Evolutionary conservation across 2,888 invertebrate species (phyloP).

Genomic region (Dione juno): DNA sequence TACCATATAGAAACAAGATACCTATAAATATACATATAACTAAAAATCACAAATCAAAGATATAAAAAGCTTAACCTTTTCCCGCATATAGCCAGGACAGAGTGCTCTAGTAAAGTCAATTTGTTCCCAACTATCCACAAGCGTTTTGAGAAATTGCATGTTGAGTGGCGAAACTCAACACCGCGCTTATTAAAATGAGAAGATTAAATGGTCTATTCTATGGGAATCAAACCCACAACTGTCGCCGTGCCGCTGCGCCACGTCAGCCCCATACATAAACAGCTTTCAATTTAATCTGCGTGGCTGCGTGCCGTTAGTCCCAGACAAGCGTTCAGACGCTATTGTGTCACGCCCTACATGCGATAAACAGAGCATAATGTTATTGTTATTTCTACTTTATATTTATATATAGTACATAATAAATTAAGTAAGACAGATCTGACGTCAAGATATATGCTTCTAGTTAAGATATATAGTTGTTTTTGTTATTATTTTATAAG

Average conservation of each 20-base stretch:
- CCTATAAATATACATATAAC: too few relatives aligned
- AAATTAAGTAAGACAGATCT: slow-evolving; percentile 34
- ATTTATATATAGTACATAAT: slow-evolving; percentile 31
- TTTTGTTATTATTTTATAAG: background rate
- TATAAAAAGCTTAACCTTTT: too few relatives aligned
- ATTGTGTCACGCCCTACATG: slow-evolving; percentile 30
- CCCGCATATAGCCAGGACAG: too few relatives aligned
- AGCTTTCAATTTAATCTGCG: background rate
- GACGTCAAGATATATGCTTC: slow-evolving; percentile 20
- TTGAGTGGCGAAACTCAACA: too few relatives aligned
- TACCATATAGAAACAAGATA: background rate
- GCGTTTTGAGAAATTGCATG: too few relatives aligned
- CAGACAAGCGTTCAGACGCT: slow-evolving; percentile 29
- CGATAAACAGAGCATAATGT: slow-evolving; percentile 33
- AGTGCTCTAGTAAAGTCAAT: too few relatives aligned
- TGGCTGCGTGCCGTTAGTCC: background rate
- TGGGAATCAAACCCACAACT: too few relatives aligned
- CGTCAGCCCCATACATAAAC: background rate
- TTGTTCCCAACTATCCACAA: too few relatives aligned
- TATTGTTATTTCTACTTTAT: slow-evolving; percentile 18
- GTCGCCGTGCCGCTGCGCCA: too few relatives aligned
- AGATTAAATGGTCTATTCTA: too few relatives aligned
- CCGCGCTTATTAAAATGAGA: too few relatives aligned
- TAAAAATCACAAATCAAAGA: too few relatives aligned
- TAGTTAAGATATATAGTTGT: background rate